These are phyloP conservation scores for Panagrolaimus sp. DNA, from an alignment of 1,140 invertebrate genomes.

Conservation along the genomic window DNA sequence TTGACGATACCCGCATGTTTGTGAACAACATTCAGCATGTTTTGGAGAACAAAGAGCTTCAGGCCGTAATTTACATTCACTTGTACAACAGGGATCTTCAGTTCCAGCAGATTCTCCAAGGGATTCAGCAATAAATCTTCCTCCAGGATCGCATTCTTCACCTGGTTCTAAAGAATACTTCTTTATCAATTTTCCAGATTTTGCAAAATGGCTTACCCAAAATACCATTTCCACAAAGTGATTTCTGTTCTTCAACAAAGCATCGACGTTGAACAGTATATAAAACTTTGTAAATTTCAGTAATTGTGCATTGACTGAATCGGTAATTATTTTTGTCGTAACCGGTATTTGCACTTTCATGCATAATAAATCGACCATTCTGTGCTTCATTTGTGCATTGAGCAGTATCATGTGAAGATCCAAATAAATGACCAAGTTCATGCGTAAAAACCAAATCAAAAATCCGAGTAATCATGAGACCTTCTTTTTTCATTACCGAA, in stretches of 20 bases:
- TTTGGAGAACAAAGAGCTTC: constrained; percentile 36
- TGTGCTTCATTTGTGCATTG: constrained; percentile 34
- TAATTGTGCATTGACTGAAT: constrained; percentile 41
- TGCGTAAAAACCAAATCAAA: constrained; percentile 46
- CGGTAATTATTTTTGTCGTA: constrained; percentile 47
- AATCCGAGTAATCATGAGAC: constrained; percentile 47
- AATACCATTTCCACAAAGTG: constrained; percentile 46
- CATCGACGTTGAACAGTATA: constrained; percentile 35
- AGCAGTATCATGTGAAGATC: constrained; percentile 32
- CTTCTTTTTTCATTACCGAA: constrained; percentile 31
- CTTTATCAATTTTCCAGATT: too few species aligned
- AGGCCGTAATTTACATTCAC: constrained; percentile 24
- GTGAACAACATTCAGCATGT: constrained; percentile 45
- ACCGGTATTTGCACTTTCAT: constrained; percentile 41
- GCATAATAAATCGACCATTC: constrained; percentile 40
- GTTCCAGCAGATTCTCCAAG: not conserved
- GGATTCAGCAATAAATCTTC: constrained; percentile 26
- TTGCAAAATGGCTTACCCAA: too few species aligned
- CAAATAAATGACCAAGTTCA: constrained; percentile 42
- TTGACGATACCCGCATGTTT: constrained; percentile 27
- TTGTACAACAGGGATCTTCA: constrained; percentile 38
- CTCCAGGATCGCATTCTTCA: constrained; percentile 43
- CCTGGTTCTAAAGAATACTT: constrained; percentile 35
- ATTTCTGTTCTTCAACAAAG: constrained; percentile 39
- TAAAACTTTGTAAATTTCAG: not conserved